Evolutionary conservation across 2,113 vertebrate species (phyloP), one percentile per base, ranked within the genome.

Genomic region (Lethenteron camtschaticum): DNA sequence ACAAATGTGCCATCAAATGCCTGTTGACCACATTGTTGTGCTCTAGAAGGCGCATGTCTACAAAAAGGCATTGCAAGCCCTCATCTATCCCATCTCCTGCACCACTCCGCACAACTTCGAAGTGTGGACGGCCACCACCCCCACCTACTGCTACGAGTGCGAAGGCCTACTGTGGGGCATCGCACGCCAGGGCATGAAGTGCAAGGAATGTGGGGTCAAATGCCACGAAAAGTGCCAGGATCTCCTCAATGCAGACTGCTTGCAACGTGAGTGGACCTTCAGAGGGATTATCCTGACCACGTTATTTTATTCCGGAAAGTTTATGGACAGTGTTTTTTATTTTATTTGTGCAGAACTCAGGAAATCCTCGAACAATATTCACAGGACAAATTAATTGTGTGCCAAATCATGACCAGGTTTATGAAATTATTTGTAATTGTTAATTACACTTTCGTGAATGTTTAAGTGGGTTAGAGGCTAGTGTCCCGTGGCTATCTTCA

Each of bases 171-270:
- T 97, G 72, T 97, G 94, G 94, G 94, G 94, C 58, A 96, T 99
- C 2, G 90, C 92, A 0, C 85, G 92, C 11, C 94, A 99, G 78
- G 94, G 94, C 71, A 96, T 99, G 90, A 86, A 91, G 73, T 99
- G 94, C 70, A 83, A 81, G 0, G 90, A 99, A 69, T 99, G 94
- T 56, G 94, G 94, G 10, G 91, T 97, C 76, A 97, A 97, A 76
- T 97, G 90, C 76, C 94, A 97, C 1, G 94, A 97, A 76, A 97
- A 96, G 82, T 97, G 94, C 83, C 94, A 96, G 77, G 91, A 96
- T 75, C 76, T 97, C 76, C 85, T 97, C 72, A 97, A 96, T 1
- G 94, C 94, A 0, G 94, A 97, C 80, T 97, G 94, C 78, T 78
- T 97, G 5, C 94, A 97, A 73, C 85, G 94, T 97, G 77, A 95